A percentile compares a stretch with the other conserved stretches of the same genome.
Conservation (phyloP, 2,797 vertebrate species). For the Coranthus polyacanthus region DNA sequence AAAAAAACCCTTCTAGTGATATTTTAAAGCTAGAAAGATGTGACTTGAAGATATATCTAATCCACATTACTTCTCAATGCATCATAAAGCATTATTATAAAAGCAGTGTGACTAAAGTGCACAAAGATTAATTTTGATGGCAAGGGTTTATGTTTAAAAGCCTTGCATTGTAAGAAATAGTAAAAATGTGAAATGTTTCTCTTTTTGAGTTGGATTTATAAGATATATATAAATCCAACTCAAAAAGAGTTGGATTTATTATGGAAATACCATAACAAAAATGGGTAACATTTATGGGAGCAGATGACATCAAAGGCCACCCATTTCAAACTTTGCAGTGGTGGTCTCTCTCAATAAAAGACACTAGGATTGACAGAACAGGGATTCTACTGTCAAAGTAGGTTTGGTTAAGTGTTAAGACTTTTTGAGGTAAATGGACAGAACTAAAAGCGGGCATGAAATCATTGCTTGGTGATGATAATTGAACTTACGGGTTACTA, state of each 20-base stretch:
- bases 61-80: slow-evolving; percentile 30
- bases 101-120: slow-evolving; percentile 25
- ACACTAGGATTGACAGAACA: slow-evolving; percentile 38
- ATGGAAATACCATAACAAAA: slow-evolving; percentile 51
- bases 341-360: slow-evolving; percentile 48
- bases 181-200: slow-evolving; percentile 18
- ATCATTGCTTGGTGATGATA: too few relatives aligned
- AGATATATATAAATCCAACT: too few relatives aligned
- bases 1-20: slow-evolving; percentile 53
- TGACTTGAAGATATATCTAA: slow-evolving; percentile 39
- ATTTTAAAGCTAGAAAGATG: slow-evolving; percentile 43
- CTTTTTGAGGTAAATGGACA: slow-evolving; percentile 17
- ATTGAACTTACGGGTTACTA: too few relatives aligned
- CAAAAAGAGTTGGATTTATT: slow-evolving; percentile 12
- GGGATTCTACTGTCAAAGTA: too few relatives aligned
- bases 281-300: slow-evolving; percentile 56
- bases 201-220: slow-evolving; percentile 4
- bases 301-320: slow-evolving; percentile 60
- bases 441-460: slow-evolving; percentile 16
- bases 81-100: slow-evolving; percentile 23
- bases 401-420: slow-evolving; percentile 6
- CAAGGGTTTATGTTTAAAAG: slow-evolving; percentile 15
- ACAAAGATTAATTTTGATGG: slow-evolving; percentile 36
- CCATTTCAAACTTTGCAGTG: slow-evolving; percentile 50
- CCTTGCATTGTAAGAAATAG: slow-evolving; percentile 14